Evolutionary conservation across 2,888 invertebrate genomes (phyloP), one percentile per base, ranked within the genome.

Genomic region (Andrena bicolor): DNA sequence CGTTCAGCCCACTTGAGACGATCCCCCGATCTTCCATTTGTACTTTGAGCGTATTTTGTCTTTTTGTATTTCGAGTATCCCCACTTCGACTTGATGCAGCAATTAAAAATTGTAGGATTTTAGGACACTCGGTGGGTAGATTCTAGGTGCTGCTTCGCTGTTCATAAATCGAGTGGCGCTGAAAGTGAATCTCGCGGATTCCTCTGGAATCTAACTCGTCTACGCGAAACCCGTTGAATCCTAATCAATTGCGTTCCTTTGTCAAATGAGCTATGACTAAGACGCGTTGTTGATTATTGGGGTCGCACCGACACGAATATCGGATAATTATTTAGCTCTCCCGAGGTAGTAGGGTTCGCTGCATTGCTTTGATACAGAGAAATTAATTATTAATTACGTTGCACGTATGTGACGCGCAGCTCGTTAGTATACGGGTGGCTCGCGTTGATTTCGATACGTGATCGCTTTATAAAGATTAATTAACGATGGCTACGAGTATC

Each of bases 351-450:
- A 10, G 81, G 76, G 71, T 81, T 86, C 76, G 28, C 63, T 53
- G 72, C 28, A 61, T 30, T 30, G 75, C 76, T 81, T 82, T 83
- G 80, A 85, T 77, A 75, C 72, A 65, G 26, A 66, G 81, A 71
- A 76, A 86, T 82, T 86, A 86, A 86, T 86, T 83, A 76, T 81
- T 64, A 84, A 86, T 86, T 86, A 79, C 60, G 79, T 75, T 56
- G 82, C 79, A 70, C 71, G 71, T 28, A 58, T 51, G 51, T 68
- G 80, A 80, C 61, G 71, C 49, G 66, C 35, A 58, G 64, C 81
- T 82, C 81, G 72, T 81, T 76, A 80, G 81, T 48, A n/a, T 51
- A 58, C 72, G 13, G 53, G 30, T 32, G 72, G 70, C 58, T 68
- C 60, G 53, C 35, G 49, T 66, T 23, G 16, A 28, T 49, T 16